Percentiles rank a stretch among this genome's conserved stretches.
Evolutionary conservation across 2,113 vertebrate genomes (phyloP).

Genomic region (Edolisoma coerulescens): DNA sequence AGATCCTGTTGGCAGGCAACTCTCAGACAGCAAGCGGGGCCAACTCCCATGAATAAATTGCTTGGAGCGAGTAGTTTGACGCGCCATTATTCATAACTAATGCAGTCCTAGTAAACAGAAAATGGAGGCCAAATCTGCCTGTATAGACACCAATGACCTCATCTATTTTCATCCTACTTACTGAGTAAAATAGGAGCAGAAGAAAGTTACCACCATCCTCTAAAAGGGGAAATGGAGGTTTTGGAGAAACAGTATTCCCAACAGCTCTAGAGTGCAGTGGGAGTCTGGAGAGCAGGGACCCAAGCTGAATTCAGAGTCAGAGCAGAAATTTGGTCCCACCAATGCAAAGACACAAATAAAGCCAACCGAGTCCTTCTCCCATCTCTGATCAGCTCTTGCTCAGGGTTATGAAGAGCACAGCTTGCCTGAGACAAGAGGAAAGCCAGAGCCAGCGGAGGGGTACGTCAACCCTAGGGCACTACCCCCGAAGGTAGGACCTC

Average conservation of each 20-base stretch:
- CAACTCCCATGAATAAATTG: constrained; percentile 68
- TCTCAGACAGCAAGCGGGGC: constrained; percentile 45
- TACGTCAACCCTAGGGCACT: fast-evolving
- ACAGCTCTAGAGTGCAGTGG: not conserved
- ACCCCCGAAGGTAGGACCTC: not conserved
- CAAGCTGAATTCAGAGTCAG: not conserved
- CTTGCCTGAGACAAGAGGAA: not conserved
- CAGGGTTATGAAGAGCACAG: fast-evolving
- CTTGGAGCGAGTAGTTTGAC: constrained; percentile 54
- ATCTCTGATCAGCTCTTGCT: not conserved
- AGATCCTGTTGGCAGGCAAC: constrained; percentile 57
- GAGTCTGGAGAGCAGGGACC: not conserved
- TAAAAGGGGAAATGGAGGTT: not conserved
- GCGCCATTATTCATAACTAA: constrained; percentile 67
- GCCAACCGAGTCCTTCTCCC: not conserved
- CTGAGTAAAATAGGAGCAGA: not conserved
- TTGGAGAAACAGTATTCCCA: not conserved
- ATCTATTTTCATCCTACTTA: constrained; percentile 56
- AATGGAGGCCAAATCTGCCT: constrained; percentile 58
- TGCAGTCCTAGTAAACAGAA: constrained; percentile 63
- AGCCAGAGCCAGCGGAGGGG: fast-evolving
- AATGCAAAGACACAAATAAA: not conserved
- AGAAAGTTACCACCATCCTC: not conserved
- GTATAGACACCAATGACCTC: constrained; percentile 56
- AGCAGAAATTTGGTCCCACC: not conserved